phyloP scores from a whole-genome alignment of 2,888 invertebrate genomes.

The Trimorus sp. region DNA sequence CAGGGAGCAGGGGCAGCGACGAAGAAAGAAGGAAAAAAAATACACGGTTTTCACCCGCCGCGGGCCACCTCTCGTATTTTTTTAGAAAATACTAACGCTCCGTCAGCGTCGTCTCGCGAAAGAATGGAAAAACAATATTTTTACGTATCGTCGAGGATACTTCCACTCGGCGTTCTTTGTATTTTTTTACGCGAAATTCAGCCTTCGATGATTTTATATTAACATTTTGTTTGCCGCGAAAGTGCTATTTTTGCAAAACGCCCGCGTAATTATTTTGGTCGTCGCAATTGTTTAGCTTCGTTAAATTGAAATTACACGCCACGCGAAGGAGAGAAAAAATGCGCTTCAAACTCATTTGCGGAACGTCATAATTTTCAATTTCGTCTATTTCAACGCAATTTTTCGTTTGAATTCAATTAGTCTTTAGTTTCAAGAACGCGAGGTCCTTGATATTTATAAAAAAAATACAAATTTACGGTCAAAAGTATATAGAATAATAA shows the following conservation, averaged over 20 bases:
- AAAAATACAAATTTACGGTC: too few species aligned
- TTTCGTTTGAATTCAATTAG: too few species aligned
- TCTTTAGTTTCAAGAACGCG: too few species aligned
- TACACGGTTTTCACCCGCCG: conserved; percentile 72
- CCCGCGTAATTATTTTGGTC: conserved; percentile 26
- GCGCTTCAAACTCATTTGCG: too few species aligned
- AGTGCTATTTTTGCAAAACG: conserved; percentile 48
- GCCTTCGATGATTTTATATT: conserved; percentile 62
- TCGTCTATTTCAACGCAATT: too few species aligned
- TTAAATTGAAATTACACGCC: conserved; percentile 29
- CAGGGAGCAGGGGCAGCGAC: conserved; percentile 44
- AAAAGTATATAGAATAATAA: too few species aligned
- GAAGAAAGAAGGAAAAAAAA: conserved; percentile 69
- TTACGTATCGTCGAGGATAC: conserved; percentile 74
- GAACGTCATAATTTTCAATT: too few species aligned
- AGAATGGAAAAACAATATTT: conserved; percentile 82
- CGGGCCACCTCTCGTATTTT: conserved; percentile 76
- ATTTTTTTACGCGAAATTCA: conserved; percentile 62
- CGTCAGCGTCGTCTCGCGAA: conserved; percentile 74
- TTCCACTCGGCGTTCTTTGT: conserved; percentile 64
- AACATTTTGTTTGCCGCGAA: conserved; percentile 49
- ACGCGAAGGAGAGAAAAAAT: neutral
- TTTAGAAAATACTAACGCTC: conserved; percentile 78
- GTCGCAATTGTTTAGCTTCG: conserved; percentile 16
- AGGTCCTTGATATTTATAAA: too few species aligned